Evolutionary conservation across 2,797 vertebrate species (phyloP).

Genomic region (Pseudochaenichthys georgianus): DNA sequence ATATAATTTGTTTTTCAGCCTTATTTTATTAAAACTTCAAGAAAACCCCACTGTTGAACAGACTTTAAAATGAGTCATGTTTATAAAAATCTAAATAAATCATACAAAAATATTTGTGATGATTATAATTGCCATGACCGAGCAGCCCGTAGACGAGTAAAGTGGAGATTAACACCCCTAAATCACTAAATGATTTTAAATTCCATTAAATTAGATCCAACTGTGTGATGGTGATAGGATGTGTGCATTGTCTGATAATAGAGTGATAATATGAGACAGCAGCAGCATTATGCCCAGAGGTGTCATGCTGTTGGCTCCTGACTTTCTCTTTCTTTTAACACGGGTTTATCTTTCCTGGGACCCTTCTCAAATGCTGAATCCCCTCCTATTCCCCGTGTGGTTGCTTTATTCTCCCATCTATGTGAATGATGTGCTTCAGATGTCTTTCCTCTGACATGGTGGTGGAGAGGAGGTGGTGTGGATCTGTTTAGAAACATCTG

Average conservation of each 20-base stretch:
- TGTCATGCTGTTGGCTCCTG: constrained; percentile 14
- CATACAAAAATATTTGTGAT: neutral
- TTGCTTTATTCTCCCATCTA: neutral
- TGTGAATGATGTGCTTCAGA: neutral
- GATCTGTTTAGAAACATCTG: neutral
- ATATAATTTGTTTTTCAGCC: too few relatives aligned
- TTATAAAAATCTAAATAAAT: neutral
- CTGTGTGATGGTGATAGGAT: neutral
- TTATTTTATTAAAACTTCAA: too few relatives aligned
- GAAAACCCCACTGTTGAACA: too few relatives aligned
- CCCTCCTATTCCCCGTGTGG: neutral
- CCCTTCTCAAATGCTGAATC: too few relatives aligned
- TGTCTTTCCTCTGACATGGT: neutral
- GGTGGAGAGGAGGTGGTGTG: neutral
- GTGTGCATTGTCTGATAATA: neutral
- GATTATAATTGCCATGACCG: neutral
- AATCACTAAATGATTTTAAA: constrained; percentile 20
- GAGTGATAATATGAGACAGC: neutral
- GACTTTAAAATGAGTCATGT: neutral
- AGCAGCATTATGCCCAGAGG: constrained; percentile 21
- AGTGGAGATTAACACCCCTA: neutral
- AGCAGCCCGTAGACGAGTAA: constrained; percentile 8
- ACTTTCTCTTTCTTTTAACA: too few relatives aligned
- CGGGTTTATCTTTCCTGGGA: too few relatives aligned
- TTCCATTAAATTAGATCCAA: constrained; percentile 19